A percentile compares a stretch with the other conserved stretches of the same genome.
phyloP scores from a whole-genome alignment of 2,888 invertebrate genomes.

The Andrena marginata region DNA sequence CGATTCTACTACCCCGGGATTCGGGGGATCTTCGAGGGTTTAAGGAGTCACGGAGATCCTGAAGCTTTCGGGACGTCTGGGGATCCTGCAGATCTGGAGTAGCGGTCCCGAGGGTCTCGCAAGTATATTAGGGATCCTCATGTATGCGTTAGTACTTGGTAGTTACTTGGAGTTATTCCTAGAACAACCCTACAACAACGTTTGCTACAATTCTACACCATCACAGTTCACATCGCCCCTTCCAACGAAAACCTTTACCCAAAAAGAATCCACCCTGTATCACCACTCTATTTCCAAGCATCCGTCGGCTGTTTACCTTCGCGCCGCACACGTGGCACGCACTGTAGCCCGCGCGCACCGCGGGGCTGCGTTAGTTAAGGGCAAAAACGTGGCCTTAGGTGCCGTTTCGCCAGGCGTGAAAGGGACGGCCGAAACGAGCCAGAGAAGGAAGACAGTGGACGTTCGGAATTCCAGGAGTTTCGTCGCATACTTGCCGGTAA shows the following conservation, averaged over 20 bases:
- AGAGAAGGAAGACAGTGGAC: conserved; percentile 44
- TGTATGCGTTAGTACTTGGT: too few relatives aligned
- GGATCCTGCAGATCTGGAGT: too few relatives aligned
- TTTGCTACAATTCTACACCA: background rate
- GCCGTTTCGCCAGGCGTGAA: conserved; percentile 5
- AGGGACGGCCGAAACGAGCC: conserved; percentile 16
- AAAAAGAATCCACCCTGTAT: background rate
- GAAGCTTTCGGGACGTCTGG: too few relatives aligned
- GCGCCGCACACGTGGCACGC: conserved; percentile 19
- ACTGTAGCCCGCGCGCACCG: background rate
- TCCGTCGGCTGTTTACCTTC: conserved; percentile 24
- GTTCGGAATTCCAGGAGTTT: conserved; percentile 69
- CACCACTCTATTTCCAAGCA: background rate
- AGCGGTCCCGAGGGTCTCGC: too few relatives aligned
- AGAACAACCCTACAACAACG: too few relatives aligned
- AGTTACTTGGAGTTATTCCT: too few relatives aligned
- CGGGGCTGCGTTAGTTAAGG: background rate
- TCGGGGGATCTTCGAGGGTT: too few relatives aligned
- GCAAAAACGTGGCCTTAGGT: background rate
- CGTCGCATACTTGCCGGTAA: conserved; percentile 79
- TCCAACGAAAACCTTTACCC: background rate
- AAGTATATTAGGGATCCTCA: too few relatives aligned
- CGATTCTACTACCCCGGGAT: too few relatives aligned
- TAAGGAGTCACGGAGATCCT: too few relatives aligned
- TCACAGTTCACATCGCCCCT: background rate